Evolutionary conservation across 2,113 vertebrate genomes (phyloP).

Genomic region (Aspidoscelis tigris): DNA sequence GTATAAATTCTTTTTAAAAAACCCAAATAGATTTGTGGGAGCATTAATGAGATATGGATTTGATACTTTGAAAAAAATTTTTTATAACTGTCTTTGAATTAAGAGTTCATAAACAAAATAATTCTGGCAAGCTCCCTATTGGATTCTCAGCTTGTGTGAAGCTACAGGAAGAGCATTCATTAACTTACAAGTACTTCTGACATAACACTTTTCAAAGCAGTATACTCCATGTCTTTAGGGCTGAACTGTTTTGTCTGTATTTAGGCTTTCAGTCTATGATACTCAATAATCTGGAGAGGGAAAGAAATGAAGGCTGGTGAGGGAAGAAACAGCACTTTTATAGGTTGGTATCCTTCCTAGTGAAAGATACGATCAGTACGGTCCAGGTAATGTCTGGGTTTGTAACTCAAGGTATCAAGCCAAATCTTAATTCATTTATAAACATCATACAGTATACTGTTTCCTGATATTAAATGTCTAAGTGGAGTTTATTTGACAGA

Average conservation of each 20-base stretch:
- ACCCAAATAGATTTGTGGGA: no score
- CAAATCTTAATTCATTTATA: neutral
- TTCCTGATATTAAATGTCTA: no score
- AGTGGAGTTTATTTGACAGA: neutral
- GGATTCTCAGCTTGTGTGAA: neutral
- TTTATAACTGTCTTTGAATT: neutral
- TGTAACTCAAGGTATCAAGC: neutral
- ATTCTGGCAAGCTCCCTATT: neutral
- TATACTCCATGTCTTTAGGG: neutral
- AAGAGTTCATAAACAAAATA: neutral
- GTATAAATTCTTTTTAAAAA: no score
- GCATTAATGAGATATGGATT: no score
- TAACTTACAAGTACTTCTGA: neutral
- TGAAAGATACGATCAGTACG: neutral
- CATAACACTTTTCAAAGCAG: neutral
- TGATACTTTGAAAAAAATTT: no score
- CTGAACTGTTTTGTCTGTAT: neutral
- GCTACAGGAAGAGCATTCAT: neutral
- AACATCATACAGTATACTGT: no score
- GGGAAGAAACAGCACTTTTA: neutral
- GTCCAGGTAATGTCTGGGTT: neutral
- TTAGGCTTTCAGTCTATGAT: neutral
- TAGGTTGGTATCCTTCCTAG: neutral
- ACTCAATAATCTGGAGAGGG: neutral
- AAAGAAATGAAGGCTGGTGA: neutral